Percentiles rank a stretch among this genome's conserved stretches.
These are phyloP conservation scores for Heteractis magnifica DNA, from an alignment of 92 coral and sea anemone species.

Conservation along the genomic window DNA sequence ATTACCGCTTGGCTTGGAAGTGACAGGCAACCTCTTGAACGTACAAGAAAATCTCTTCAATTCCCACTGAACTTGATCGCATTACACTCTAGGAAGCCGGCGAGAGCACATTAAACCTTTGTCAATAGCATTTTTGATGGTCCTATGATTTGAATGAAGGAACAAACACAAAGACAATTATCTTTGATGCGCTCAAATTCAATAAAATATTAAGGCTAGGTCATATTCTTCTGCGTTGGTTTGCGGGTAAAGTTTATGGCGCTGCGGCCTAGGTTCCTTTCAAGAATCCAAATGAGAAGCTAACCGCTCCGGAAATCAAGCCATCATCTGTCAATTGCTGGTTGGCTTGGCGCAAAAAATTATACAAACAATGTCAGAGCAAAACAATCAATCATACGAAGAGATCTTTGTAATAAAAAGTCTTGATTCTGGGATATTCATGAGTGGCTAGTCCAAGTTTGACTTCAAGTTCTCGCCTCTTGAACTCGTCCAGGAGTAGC, in stretches of 20 bases:
- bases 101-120: background rate
- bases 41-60: conserved; percentile 23
- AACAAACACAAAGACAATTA: conserved; percentile 66
- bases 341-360: background rate
- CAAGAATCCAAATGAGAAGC: conserved; percentile 2
- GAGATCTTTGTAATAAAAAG: background rate
- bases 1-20: background rate
- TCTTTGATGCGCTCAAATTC: conserved; percentile 23
- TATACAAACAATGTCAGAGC: background rate
- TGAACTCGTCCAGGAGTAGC: no score
- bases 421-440: no score
- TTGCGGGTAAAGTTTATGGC: conserved; percentile 34
- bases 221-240: background rate
- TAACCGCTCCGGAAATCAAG: conserved; percentile 25
- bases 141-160: conserved; percentile 53
- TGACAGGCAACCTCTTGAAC: background rate
- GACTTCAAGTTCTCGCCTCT: no score
- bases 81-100: background rate
- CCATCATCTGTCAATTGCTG: background rate
- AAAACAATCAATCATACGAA: background rate
- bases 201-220: background rate
- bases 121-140: conserved; percentile 26
- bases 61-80: conserved; percentile 21
- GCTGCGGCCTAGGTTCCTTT: background rate
- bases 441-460: no score